A percentile compares a stretch with the other conserved stretches of the same genome.
Evolutionary conservation across 2,888 invertebrate genomes (phyloP).

Genomic region (Girardia tigrina): DNA sequence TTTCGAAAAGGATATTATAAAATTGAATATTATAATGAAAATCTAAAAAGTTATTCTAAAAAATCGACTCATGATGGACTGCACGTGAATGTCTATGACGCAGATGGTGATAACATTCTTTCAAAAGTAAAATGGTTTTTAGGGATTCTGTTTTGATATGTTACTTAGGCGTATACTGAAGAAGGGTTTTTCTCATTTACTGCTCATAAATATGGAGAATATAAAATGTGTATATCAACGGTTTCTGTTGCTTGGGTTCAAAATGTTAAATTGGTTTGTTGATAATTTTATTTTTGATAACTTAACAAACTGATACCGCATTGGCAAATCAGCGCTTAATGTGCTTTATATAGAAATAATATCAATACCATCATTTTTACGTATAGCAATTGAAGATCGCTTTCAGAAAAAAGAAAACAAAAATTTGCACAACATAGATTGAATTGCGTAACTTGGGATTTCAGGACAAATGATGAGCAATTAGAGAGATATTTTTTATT

Average conservation of each 20-base stretch:
- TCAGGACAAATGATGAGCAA: too few species aligned
- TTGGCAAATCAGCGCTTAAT: too few species aligned
- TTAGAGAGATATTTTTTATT: too few species aligned
- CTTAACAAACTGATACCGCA: too few species aligned
- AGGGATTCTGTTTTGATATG: not conserved
- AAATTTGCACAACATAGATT: too few species aligned
- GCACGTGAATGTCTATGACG: not conserved
- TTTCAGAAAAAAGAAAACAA: too few species aligned
- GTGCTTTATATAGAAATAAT: too few species aligned
- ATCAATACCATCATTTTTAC: too few species aligned
- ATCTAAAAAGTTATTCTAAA: not conserved
- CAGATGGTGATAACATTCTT: not conserved
- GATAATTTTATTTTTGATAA: too few species aligned
- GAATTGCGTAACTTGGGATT: too few species aligned
- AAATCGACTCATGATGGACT: not conserved
- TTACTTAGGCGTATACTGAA: not conserved
- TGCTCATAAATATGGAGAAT: constrained; percentile 10
- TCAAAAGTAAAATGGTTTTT: not conserved
- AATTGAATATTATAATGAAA: not conserved
- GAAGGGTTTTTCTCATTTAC: constrained; percentile 23
- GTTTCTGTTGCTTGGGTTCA: not conserved
- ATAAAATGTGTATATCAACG: not conserved
- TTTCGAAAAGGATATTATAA: constrained; percentile 23
- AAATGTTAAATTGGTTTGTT: constrained; percentile 1
- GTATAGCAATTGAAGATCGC: too few species aligned